Evolutionary conservation across 2,888 invertebrate species (phyloP), one percentile per base, ranked within the genome.

Genomic region (Chalcosyrphus nemorum): DNA sequence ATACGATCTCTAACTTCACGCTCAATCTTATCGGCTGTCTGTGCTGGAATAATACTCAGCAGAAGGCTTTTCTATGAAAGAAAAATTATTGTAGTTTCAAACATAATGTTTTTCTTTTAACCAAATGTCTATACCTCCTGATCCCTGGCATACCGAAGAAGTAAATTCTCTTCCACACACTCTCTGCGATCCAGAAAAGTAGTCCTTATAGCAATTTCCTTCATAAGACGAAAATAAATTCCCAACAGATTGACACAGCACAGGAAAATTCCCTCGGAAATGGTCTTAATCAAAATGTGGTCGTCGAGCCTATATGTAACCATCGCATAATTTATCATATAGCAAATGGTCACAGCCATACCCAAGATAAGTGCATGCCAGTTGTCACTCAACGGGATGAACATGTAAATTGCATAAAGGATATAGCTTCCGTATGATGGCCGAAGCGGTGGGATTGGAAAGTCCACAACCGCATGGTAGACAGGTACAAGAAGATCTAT

Each of bases 151-250:
- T 95, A 96, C 86, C 95, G 95, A 19, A 97, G 92, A 87, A 96
- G 93, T 52, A 96, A 92, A 57, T 96, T 97, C 65, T 96, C 96
- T 90, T 97, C 96, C 15, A 98, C 96, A 88, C 96, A 97, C 41
- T 96, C 96, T 81, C 97, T 92, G 38, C 97, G 94, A 89, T 98
- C 97, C 72, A 98, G 92, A 90, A 98, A 98, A 0, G 97, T 96
- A 82, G 96, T 93, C 81, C 97, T 93, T 86, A 97, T 95, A 15
- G 96, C 95, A 52, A 98, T 95, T 92, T 98, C 98, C 86, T 96
- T 96, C 94, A 97, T 95, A 87, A 96, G 94, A 68, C 97, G 94
- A 91, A 97, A 97, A 92, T 96, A 97, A n/a, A 97, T 92, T 2
- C 98, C 98, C 90, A 97, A 93, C 11, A 95, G 92, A 89, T 97